Base-by-base conservation (phyloP, 2,797 vertebrate species). In the Sitta carolinensis region DNA sequence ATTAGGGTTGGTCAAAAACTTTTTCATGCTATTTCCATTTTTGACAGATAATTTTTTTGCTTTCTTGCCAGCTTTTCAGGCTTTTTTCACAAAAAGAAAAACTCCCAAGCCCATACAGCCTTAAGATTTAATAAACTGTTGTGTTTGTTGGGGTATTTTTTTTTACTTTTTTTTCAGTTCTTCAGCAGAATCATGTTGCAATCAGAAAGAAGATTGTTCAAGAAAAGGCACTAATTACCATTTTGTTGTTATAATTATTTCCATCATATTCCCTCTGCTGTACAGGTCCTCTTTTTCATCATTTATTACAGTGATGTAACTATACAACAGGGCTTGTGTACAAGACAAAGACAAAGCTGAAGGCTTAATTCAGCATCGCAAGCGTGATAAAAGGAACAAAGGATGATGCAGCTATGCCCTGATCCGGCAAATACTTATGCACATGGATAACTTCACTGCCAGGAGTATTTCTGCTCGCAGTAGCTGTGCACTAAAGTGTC, bases 331-430 rank as follows among this genome's bases (percentile, higher is more conserved):
- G 77, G 79, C 85, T 76, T 82, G 92, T 73, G 79, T 63, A 84
- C 83, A 95, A 94, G 92, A 91, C 94, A 96, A 93, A 97, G 90
- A 90, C 91, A 95, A 97, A 93, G 94, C 91, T 93, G 94, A 95
- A 95, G 92, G 94, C 94, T 95, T 95, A 94, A 95, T 95, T 96
- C 94, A 82, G 94, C 92, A 89, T 94, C 30, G 76, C 27, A 14
- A 54, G 83, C 89, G 7, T 64, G 91, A 95, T 95, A 89, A 96
- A 90, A 95, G 87, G 92, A 93, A 94, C 95, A 96, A 97, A 97
- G 85, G 93, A 91, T 82, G 92, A 75, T 93, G 94, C 92, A 93
- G 94, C 85, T 94, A 96, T 94, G 94, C 94, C 94, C 94, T 96
- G 95, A 94, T 97, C 94, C 45, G 84, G 95, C 94, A 96, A 91